Percentiles rank a stretch among this genome's conserved stretches.
These are phyloP conservation scores for Temnothorax curvispinosus DNA, from an alignment of 1,140 invertebrate species.

Conservation along the genomic window DNA sequence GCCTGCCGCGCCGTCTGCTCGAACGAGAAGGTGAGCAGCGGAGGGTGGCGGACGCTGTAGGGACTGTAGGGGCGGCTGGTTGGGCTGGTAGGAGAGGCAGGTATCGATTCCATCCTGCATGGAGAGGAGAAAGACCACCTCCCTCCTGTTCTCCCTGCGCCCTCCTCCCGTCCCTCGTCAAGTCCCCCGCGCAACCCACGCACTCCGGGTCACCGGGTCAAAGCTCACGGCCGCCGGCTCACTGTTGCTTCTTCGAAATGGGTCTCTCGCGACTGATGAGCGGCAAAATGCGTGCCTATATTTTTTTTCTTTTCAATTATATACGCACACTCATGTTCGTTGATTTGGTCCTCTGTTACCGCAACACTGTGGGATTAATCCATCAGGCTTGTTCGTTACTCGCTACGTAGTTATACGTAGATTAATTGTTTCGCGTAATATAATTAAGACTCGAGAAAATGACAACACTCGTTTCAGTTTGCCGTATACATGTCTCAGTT, in stretches of 20 bases:
- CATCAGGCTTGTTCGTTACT: not conserved
- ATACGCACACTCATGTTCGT: not conserved
- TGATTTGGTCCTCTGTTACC: not conserved
- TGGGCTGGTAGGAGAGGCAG: constrained; percentile 79
- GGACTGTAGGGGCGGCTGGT: constrained; percentile 62
- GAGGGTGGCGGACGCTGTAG: constrained; percentile 45
- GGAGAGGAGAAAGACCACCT: constrained; percentile 72
- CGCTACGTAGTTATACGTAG: not conserved
- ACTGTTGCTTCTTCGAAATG: constrained; percentile 80
- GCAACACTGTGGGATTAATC: constrained; percentile 1
- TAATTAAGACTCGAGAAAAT: not conserved
- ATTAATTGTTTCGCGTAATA: not conserved
- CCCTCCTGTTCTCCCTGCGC: constrained; percentile 48
- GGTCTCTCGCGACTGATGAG: constrained; percentile 30
- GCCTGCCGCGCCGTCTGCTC: constrained; percentile 63
- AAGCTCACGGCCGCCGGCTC: constrained; percentile 84
- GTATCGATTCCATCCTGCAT: constrained; percentile 83
- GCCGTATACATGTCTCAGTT: not conserved
- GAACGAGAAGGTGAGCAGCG: constrained; percentile 47
- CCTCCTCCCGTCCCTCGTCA: constrained; percentile 2
- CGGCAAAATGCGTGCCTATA: not conserved
- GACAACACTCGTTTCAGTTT: not conserved
- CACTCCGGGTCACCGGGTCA: constrained; percentile 84
- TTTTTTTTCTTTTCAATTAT: constrained; percentile 4
- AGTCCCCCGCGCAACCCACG: constrained; percentile 71